A percentile compares a stretch with the other conserved stretches of the same genome.
Evolutionary conservation across 1,140 invertebrate species (phyloP).

Genomic region (Berghia stephanieae): DNA sequence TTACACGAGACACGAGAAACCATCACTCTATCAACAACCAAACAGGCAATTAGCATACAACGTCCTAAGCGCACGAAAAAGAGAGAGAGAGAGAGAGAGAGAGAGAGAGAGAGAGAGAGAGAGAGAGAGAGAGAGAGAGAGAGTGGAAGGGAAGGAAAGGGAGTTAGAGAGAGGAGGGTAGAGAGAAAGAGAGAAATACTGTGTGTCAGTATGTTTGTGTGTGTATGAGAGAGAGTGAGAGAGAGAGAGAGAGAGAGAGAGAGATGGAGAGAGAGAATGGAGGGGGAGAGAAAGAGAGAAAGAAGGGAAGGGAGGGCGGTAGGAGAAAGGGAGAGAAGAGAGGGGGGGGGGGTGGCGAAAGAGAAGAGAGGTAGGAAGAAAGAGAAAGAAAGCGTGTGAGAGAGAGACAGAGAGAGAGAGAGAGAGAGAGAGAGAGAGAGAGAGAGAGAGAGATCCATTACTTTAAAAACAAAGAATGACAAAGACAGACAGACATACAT

Average conservation of each 20-base stretch:
- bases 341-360: too few relatives aligned
- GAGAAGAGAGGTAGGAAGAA: too few relatives aligned
- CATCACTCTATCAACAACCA: too few relatives aligned
- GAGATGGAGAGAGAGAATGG: neutral
- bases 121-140: neutral
- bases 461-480: neutral
- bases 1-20: too few relatives aligned
- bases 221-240: neutral
- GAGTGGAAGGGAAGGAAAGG: neutral
- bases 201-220: neutral
- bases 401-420: conserved; percentile 5
- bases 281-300: too few relatives aligned
- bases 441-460: neutral
- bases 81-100: conserved; percentile 6
- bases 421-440: neutral
- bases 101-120: neutral
- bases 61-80: too few relatives aligned
- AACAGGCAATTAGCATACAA: too few relatives aligned
- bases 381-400: too few relatives aligned
- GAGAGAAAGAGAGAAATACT: neutral
- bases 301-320: too few relatives aligned
- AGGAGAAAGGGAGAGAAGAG: too few relatives aligned
- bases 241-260: neutral
- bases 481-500: neutral
- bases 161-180: neutral